Percentiles rank a stretch among this genome's conserved stretches.
These are phyloP conservation scores for Adrianichthys oophorus DNA, from an alignment of 2,797 vertebrate species.

Conservation along the genomic window DNA sequence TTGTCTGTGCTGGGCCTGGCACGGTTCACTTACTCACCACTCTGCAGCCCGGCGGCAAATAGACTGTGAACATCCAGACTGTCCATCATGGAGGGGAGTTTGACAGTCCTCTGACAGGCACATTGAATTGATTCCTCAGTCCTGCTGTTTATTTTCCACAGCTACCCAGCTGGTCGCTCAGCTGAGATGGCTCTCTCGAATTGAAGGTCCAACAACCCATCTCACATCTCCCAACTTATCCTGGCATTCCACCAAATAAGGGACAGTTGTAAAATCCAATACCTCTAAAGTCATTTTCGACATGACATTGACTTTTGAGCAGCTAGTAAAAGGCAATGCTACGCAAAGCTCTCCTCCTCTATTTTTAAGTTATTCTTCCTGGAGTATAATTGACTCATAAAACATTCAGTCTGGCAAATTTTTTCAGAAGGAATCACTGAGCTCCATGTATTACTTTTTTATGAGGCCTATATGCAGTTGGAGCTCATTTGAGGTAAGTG, in stretches of 20 bases:
- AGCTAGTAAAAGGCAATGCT: conserved; percentile 19
- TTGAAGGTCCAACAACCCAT: conserved; percentile 42
- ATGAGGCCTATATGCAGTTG: conserved; percentile 4
- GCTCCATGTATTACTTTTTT: not conserved
- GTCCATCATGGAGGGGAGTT: conserved; percentile 69
- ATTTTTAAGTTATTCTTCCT: no score
- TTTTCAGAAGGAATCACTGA: not conserved
- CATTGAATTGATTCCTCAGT: conserved; percentile 73
- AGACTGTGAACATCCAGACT: conserved; percentile 71
- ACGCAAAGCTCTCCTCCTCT: no score
- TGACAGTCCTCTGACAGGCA: conserved; percentile 73
- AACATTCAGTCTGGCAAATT: not conserved
- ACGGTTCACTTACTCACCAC: conserved; percentile 70
- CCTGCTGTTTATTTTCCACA: conserved; percentile 71
- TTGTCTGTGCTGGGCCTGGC: conserved; percentile 61
- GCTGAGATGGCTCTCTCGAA: conserved; percentile 38
- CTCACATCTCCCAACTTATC: conserved; percentile 25
- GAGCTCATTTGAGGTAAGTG: conserved; percentile 1
- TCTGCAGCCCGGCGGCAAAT: conserved; percentile 67
- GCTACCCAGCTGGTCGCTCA: conserved; percentile 32
- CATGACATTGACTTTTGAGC: conserved; percentile 43
- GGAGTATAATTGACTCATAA: not conserved
- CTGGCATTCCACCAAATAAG: conserved; percentile 34
- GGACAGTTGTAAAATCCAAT: conserved; percentile 52
- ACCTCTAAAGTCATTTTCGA: conserved; percentile 33